Conservation (phyloP, 2,797 vertebrate genomes). For the Rhinogobio ventralis region DNA sequence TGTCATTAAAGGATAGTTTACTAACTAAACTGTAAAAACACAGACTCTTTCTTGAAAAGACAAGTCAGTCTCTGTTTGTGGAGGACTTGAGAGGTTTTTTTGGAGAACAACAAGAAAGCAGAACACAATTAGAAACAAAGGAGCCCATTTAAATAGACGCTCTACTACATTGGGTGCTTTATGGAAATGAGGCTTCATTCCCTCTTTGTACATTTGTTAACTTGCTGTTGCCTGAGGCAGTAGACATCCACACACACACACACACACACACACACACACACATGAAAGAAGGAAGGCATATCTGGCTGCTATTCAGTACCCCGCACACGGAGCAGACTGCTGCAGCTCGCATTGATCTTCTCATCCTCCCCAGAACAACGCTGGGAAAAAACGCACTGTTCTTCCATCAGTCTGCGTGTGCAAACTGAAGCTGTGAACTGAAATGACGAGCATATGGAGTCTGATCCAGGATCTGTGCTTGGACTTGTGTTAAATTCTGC, state of each 20-base stretch:
- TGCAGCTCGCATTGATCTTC: constrained; percentile 78
- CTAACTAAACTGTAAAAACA: background rate
- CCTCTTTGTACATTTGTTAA: constrained; percentile 81
- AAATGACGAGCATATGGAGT: constrained; percentile 11
- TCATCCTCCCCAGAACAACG: constrained; percentile 73
- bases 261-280: constrained; percentile 64
- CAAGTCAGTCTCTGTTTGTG: constrained; percentile 11
- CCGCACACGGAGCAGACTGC: constrained; percentile 78
- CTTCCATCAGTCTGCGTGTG: constrained; percentile 41
- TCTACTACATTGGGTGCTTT: constrained; percentile 75
- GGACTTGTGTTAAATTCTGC: background rate
- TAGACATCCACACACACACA: constrained; percentile 74
- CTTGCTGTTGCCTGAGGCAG: constrained; percentile 80
- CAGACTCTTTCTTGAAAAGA: constrained; percentile 8
- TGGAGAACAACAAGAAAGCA: constrained; percentile 58
- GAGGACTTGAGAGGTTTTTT: constrained; percentile 35
- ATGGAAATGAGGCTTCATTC: constrained; percentile 81
- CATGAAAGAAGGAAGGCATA: constrained; percentile 68
- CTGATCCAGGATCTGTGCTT: constrained; percentile 31
- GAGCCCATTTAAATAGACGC: constrained; percentile 75
- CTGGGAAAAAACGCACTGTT: constrained; percentile 60
- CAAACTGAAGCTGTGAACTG: constrained; percentile 18
- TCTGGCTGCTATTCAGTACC: constrained; percentile 77
- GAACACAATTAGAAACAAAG: constrained; percentile 78
- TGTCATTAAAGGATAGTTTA: constrained; percentile 20